A percentile compares a stretch with the other conserved stretches of the same genome.
Conservation (phyloP, 2,888 invertebrate genomes). For the Xylophagus ater region DNA sequence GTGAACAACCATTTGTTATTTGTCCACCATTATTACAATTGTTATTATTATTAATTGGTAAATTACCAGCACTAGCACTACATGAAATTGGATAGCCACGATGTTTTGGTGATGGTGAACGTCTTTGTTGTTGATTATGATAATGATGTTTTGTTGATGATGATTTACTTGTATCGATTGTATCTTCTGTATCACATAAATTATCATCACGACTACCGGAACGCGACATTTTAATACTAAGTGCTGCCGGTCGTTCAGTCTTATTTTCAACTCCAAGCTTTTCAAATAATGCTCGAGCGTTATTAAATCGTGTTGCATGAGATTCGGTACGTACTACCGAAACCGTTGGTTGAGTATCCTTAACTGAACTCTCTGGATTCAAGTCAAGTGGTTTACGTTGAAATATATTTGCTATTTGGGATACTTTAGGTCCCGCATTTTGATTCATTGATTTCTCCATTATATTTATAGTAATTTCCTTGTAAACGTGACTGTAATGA, state of each 20-base stretch:
- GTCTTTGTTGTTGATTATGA: conserved; percentile 32
- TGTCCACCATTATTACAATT: conserved; percentile 22
- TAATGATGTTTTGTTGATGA: conserved; percentile 33
- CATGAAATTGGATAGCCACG: conserved; percentile 25
- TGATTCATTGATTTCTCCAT: conserved; percentile 51
- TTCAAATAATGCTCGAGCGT: conserved; percentile 83
- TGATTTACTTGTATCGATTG: conserved; percentile 37
- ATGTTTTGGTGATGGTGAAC: conserved; percentile 18
- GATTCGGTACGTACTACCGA: conserved; percentile 78
- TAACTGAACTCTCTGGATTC: conserved; percentile 24
- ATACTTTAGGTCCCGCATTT: conserved; percentile 67
- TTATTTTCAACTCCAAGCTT: conserved; percentile 70
- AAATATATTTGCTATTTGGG: conserved; percentile 84
- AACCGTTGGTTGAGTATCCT: conserved; percentile 45
- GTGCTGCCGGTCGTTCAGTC: conserved; percentile 24
- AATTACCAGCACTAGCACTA: conserved; percentile 23
- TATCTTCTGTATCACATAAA: conserved; percentile 30
- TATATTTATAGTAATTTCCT: conserved; percentile 21
- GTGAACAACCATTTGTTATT: conserved; percentile 39
- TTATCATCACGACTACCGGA: conserved; percentile 39
- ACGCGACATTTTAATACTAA: conserved; percentile 33
- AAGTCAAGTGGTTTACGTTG: conserved; percentile 56
- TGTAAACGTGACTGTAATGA: no score
- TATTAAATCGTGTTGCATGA: conserved; percentile 83
- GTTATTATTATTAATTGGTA: conserved; percentile 12